These are phyloP conservation scores for Naso thynnoides DNA, from an alignment of 2,797 vertebrate genomes.

Conservation along the genomic window DNA sequence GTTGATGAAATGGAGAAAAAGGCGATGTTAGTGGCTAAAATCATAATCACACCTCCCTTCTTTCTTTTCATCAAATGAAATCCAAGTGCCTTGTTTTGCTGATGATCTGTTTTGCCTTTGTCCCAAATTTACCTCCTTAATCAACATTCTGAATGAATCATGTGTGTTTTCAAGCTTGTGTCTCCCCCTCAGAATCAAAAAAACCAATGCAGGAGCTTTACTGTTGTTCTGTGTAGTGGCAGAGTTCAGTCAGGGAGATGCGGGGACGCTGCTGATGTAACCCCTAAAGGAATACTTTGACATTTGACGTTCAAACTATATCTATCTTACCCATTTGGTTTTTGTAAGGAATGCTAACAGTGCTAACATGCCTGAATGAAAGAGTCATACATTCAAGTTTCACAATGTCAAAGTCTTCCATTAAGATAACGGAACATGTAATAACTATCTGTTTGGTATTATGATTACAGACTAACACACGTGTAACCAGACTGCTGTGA, in stretches of 20 bases:
- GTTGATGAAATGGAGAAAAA: slow-evolving; percentile 57
- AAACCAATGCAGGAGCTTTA: slow-evolving; percentile 12
- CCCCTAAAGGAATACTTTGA: slow-evolving; percentile 46
- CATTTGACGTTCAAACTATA: slow-evolving; percentile 15
- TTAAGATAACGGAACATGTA: neutral
- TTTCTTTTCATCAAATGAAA: slow-evolving; percentile 69
- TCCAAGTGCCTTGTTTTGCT: slow-evolving; percentile 82
- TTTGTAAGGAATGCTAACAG: slow-evolving; percentile 38
- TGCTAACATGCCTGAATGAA: slow-evolving; percentile 49
- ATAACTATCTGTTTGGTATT: slow-evolving; percentile 24
- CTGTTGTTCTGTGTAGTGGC: slow-evolving; percentile 11
- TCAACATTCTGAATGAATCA: slow-evolving; percentile 17
- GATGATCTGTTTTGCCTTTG: slow-evolving; percentile 66
- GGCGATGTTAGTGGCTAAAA: slow-evolving; percentile 66
- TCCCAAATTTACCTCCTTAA: slow-evolving; percentile 53
- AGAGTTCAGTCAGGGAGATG: slow-evolving; percentile 23
- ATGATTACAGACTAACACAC: slow-evolving; percentile 49
- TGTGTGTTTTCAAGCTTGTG: neutral
- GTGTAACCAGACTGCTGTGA: slow-evolving; percentile 53
- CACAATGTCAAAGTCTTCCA: slow-evolving; percentile 50
- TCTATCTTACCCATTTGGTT: slow-evolving; percentile 4
- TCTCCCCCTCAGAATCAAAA: slow-evolving; percentile 26
- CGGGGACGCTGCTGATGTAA: slow-evolving; percentile 32
- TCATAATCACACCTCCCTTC: slow-evolving; percentile 65
- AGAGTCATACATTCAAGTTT: neutral